Evolutionary conservation across 2,888 invertebrate species (phyloP).

Genomic region (Polydrusus cervinus): DNA sequence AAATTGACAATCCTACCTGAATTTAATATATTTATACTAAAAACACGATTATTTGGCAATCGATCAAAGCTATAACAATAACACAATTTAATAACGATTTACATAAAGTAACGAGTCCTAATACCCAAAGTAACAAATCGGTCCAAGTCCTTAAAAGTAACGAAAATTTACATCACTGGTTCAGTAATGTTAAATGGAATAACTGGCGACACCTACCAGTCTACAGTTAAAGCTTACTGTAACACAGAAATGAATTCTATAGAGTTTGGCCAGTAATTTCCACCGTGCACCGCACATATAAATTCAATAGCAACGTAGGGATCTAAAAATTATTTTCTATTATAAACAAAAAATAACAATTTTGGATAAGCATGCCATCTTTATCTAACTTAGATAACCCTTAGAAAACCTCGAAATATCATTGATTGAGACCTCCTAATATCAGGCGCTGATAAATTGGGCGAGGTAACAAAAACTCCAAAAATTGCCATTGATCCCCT

Average conservation of each 20-base stretch:
- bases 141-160: too few species aligned
- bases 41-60: too few species aligned
- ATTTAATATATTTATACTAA: too few species aligned
- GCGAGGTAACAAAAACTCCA: neutral
- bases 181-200: too few species aligned
- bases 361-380: neutral
- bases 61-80: too few species aligned
- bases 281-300: neutral
- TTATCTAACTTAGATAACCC: neutral
- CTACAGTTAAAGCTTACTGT: neutral
- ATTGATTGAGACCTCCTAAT: slow-evolving; percentile 18
- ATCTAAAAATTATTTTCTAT: neutral
- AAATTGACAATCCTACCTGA: too few species aligned
- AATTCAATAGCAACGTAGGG: neutral
- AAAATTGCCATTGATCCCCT: slow-evolving; percentile 18
- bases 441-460: slow-evolving; percentile 9
- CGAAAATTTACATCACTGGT: too few species aligned
- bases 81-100: too few species aligned
- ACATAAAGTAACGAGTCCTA: too few species aligned
- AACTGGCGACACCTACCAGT: neutral
- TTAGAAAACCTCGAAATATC: neutral
- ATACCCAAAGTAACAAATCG: too few species aligned
- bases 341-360: neutral
- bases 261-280: too few species aligned
- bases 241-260: neutral